A percentile compares a stretch with the other conserved stretches of the same genome.
These are phyloP conservation scores for Papilio machaon DNA, from an alignment of 1,140 invertebrate species.

Conservation along the genomic window DNA sequence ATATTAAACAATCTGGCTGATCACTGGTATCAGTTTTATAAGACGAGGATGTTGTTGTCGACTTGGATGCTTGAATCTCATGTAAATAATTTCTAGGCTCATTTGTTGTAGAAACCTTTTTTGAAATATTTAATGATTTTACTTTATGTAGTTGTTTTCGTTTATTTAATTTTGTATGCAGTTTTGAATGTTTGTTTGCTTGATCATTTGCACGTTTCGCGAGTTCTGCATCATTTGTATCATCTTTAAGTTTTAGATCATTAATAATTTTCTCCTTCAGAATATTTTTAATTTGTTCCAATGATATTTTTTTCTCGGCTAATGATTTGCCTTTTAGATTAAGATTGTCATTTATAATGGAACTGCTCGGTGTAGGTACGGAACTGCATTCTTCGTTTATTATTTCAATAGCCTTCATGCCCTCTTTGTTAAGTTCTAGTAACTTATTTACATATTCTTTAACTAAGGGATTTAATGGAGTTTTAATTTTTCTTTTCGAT, in stretches of 20 bases:
- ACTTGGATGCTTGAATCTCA: neutral
- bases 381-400: conserved; percentile 79
- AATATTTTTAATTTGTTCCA: conserved; percentile 72
- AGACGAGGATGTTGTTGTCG: conserved; percentile 43
- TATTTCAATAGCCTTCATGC: conserved; percentile 78
- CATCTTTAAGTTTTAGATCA: conserved; percentile 42
- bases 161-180: conserved; percentile 43
- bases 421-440: conserved; percentile 77
- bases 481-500: conserved; percentile 36
- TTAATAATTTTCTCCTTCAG: conserved; percentile 63
- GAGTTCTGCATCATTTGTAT: conserved; percentile 34
- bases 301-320: conserved; percentile 61
- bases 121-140: conserved; percentile 74
- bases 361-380: conserved; percentile 80
- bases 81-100: conserved; percentile 30
- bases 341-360: conserved; percentile 73
- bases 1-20: neutral
- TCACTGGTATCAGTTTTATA: conserved; percentile 33
- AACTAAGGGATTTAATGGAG: conserved; percentile 65
- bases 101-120: conserved; percentile 54
- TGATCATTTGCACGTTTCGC: conserved; percentile 38
- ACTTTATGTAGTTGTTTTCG: conserved; percentile 69
- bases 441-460: conserved; percentile 80
- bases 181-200: conserved; percentile 45
- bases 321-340: conserved; percentile 55